Base-by-base conservation (phyloP, 2,113 vertebrate species). In the Dicaeum eximium region DNA sequence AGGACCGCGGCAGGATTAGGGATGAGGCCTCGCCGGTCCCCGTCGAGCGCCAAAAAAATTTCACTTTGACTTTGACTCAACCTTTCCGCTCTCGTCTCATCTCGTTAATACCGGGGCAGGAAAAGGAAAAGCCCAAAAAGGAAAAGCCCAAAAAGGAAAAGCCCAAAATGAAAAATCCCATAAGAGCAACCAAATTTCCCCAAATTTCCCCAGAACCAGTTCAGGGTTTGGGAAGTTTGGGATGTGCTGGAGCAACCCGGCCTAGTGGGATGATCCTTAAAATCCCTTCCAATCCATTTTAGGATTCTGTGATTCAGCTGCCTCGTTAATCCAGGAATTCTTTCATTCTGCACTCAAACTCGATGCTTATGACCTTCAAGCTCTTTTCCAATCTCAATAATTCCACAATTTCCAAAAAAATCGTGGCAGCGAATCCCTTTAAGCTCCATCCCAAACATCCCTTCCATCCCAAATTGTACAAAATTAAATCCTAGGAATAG, bases 21-120 rank as follows among this genome's bases (percentile, higher is more conserved):
- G 87, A 61, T 9, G 37, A 11, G 33, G 71, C 51, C 45, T 93
- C 84, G 10, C 60, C 93, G 70, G 7, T 56, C 64, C 73, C n/a
- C 71, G 33, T 22, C 42, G 24, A 88, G 86, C 12, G 66, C 82
- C 69, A 62, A 31, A 69, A 71, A 40, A 78, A 38, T 84, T 93
- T 93, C 27, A 58, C 90, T 37, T 42, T 35, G 70, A 94, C 73
- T 91, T 96, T n/a, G 28, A 48, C 11, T 86, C 65, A 24, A 88
- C 75, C 77, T 88, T 67, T 78, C 81, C 61, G 19, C 31, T 3
- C 7, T 72, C 40, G 58, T 72, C 65, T 44, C 44, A 66, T 37
- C 31, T 56, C 13, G 4, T 21, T 54, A 22, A 10, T n/a, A n/a
- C n/a, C n/a, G 15, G 4, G 5, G 62, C 1, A 15, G 77, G 33